Conservation (phyloP, 2,113 vertebrate genomes). For the Salvator merianae region DNA sequence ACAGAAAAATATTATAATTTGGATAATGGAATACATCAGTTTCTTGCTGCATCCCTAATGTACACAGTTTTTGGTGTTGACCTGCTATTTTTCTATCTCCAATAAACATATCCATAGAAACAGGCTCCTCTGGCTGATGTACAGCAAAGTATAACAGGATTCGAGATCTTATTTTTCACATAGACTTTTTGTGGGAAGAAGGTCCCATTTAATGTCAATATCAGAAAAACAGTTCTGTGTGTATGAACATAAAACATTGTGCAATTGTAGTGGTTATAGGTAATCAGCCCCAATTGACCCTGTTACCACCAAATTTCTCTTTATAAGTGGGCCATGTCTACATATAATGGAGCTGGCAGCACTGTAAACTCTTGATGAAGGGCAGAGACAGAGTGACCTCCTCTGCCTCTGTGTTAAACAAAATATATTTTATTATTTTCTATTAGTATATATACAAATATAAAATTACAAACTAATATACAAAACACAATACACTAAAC, state of each 20-base stretch:
- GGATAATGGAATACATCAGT: constrained; percentile 27
- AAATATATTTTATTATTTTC: no score
- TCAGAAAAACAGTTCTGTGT: background rate
- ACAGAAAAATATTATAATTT: background rate
- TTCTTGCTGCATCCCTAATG: constrained; percentile 6
- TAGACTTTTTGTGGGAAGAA: background rate
- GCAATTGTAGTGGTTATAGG: background rate
- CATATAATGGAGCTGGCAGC: no score
- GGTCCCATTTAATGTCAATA: background rate
- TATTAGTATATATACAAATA: no score
- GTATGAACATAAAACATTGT: background rate
- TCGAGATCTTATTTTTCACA: background rate
- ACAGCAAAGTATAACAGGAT: background rate
- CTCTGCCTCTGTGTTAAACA: no score
- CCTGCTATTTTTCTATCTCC: constrained; percentile 14
- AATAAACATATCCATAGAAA: background rate
- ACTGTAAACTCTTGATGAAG: no score
- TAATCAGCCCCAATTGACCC: background rate
- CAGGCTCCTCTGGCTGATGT: background rate
- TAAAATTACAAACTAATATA: no score
- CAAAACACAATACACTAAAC: no score
- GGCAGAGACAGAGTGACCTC: no score
- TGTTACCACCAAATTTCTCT: no score
- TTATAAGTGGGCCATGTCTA: no score
- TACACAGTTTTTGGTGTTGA: background rate